Evolutionary conservation across 1,140 invertebrate species (phyloP), one percentile per base, ranked within the genome.

Genomic region (Stenopsyche tienmushanensis): DNA sequence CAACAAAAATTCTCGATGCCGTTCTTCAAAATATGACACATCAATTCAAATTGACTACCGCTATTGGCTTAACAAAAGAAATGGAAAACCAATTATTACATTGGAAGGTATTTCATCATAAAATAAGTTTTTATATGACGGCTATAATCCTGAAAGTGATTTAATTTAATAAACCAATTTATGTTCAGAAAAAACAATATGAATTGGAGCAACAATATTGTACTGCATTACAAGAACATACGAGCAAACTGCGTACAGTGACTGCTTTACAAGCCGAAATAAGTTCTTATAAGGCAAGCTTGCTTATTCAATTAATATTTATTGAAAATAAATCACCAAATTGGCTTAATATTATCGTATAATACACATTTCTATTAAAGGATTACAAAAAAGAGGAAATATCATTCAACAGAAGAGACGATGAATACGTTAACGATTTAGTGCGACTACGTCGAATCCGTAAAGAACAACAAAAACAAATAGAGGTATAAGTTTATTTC

Each of bases 201-300:
- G 47, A 45, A 9, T 24, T 70, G 55, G 60, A 66, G 26, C 64
- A 58, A 26, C 29, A 70, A 20, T 66, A 70, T 26, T 70, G 68
- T 45, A 15, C 49, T 50, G 25, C 26, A 42, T 26, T 70, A 26
- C 68, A 70, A 44, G 64, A 70, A 50, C 55, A 70, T 39, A 66
- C 64, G 3, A 1, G 59, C 10, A 70, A 66, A 42, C 42, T 70
- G 34, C 41, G 47, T n/a, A 55, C 60, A 3, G 65, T 62, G 25
- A 45, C 64, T 2, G 20, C 55, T 3, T 42, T 70, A 29, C 54
- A 70, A 34, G 50, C 49, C 3, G 23, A 62, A 47, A 1, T 62
- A n/a, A 39, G 15, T 57, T 60, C 44, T 9, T 13, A 47, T 18
- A 47, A 24, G 24, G 57, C 47, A 26, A 1, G 18, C 13, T n/a